These are phyloP conservation scores for Mastomys natalensis DNA, from an alignment of 2,113 vertebrate species.

Conservation along the genomic window DNA sequence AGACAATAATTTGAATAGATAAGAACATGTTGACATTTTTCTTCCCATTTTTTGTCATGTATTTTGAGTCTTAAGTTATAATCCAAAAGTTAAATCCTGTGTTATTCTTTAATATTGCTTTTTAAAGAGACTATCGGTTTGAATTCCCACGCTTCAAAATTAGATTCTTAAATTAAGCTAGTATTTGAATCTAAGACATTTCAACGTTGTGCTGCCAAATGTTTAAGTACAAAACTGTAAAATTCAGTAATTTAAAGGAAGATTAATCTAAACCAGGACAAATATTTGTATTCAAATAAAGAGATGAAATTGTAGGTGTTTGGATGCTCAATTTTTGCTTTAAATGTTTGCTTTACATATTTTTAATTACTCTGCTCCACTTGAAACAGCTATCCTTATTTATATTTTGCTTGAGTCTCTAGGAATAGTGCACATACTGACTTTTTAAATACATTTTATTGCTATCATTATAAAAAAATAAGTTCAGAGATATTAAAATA, in stretches of 20 bases:
- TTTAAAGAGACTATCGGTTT: constrained; percentile 13
- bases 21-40: neutral
- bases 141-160: neutral
- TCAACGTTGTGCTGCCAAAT: neutral
- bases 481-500: neutral
- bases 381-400: neutral
- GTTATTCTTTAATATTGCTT: neutral
- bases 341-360: neutral
- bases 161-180: constrained; percentile 14
- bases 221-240: neutral
- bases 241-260: constrained; percentile 25
- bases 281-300: constrained; percentile 13
- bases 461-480: neutral
- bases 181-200: neutral
- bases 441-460: neutral
- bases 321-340: constrained; percentile 28
- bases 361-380: neutral
- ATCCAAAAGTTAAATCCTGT: neutral
- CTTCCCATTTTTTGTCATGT: neutral
- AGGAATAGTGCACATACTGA: neutral
- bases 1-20: neutral
- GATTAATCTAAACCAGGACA: neutral
- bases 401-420: neutral
- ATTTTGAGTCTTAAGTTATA: neutral
- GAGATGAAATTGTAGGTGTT: neutral